Percentiles rank a stretch among this genome's conserved stretches.
Evolutionary conservation across 2,888 invertebrate species (phyloP).

Genomic region (Siphlonurus alternatus): DNA sequence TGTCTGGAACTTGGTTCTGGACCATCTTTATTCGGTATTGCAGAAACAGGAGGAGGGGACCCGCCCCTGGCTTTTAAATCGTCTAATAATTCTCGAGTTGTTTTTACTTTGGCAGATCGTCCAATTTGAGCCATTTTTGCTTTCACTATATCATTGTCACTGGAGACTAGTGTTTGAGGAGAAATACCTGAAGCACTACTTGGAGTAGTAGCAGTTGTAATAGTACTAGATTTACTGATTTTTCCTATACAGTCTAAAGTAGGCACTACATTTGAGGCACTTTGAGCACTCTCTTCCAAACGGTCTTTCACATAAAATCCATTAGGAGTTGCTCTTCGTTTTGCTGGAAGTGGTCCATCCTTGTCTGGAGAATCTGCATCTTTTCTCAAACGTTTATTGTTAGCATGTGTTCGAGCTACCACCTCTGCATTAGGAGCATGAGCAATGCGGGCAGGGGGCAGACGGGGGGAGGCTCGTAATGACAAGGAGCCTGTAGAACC

Average conservation of each 20-base stretch:
- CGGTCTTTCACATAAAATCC: not conserved
- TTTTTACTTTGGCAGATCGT: constrained; percentile 46
- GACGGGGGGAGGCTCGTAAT: constrained; percentile 8
- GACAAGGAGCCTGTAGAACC: not conserved
- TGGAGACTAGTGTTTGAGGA: not conserved
- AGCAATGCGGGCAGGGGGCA: constrained; percentile 6
- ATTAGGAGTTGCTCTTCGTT: not conserved
- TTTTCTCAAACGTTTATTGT: constrained; percentile 35
- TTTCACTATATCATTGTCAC: constrained; percentile 4
- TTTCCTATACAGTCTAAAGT: not conserved
- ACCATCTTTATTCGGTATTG: constrained; percentile 22
- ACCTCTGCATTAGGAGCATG: constrained; percentile 20
- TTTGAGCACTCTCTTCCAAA: not conserved
- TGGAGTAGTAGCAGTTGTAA: not conserved
- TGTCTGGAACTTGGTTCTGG: constrained; percentile 17
- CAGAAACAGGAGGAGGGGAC: constrained; percentile 27
- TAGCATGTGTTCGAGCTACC: constrained; percentile 34
- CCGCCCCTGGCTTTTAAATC: constrained; percentile 44
- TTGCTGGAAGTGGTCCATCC: not conserved
- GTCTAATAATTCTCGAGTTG: constrained; percentile 64
- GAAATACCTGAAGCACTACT: not conserved
- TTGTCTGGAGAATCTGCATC: constrained; percentile 13
- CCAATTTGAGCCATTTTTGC: constrained; percentile 40
- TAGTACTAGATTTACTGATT: not conserved
- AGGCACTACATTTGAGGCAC: constrained; percentile 1